Base-by-base conservation (phyloP, 2,113 vertebrate genomes). In the Lagopus muta region DNA sequence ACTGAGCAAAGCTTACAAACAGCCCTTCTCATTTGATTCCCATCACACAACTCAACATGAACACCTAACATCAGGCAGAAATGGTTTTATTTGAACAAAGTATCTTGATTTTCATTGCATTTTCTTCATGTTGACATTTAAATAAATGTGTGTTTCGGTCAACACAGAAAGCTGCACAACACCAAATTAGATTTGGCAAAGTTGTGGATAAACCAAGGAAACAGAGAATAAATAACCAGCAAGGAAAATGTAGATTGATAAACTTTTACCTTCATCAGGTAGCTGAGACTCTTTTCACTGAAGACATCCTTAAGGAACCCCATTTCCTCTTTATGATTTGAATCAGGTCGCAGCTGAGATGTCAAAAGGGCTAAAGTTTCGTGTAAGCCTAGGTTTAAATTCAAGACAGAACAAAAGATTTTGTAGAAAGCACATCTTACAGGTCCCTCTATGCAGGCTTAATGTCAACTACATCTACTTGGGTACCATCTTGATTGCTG, bases 351-450 rank as follows among this genome's bases (percentile, higher is more conserved):
- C n/a, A 99, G 98, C 93, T 99, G 99, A 83, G 99, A 99, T 12
- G 99, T 99, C 93, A 99, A 95, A 62, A 99, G 97, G 11, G 99
- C 99, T 97, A 99, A 97, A 74, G 99, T 98, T 97, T 99, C 99
- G 30, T 99, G 99, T 85, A 99, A 96, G 76, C 99, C 99, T 99
- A 76, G 38, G 87, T 78, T 73, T 20, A 16, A 90, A 66, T 13
- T 69, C 21, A 79, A 84, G 60, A 70, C 28, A 93, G n/a, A 89
- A 82, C 5, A 92, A n/a, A 94, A 88, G 5, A 30, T 36, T 83
- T 67, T 78, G 32, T 11, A 83, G 15, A 24, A 1, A 40, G 14
- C 6, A 52, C 3, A 43, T 48, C 47, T 77, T 66, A 30, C 0
- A 0, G n/a, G 45, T 34, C 3, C 13, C 70, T 30, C 70, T 17